Conservation (phyloP, 2,797 vertebrate species). For the Prunella strophiata region DNA sequence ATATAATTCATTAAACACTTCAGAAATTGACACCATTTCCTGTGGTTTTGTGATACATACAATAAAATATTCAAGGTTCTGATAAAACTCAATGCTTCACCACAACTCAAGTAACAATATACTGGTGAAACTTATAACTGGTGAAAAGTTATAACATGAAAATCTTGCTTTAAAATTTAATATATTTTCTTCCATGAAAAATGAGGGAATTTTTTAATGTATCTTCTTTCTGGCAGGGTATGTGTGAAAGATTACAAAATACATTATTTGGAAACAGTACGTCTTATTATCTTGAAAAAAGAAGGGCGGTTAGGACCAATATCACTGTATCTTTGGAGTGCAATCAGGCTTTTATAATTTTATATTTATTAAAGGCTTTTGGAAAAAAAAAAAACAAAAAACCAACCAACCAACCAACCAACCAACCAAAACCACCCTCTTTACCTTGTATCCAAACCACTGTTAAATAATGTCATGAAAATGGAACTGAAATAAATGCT, state of each 20-base stretch:
- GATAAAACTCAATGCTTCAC: not conserved
- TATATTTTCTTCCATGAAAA: not conserved
- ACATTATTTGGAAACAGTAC: not conserved
- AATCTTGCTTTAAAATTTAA: not conserved
- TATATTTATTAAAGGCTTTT: not conserved
- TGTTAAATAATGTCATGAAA: not conserved
- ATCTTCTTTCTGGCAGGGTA: not conserved
- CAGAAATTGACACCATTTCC: not conserved
- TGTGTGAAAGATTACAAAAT: not conserved
- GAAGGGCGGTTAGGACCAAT: not conserved
- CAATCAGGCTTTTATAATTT: not conserved
- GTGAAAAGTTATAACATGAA: not conserved
- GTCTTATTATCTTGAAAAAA: not conserved
- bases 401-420: not conserved
- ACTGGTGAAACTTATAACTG: not conserved
- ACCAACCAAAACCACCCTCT: not conserved
- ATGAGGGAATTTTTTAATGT: fast-evolving
- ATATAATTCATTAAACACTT: not conserved
- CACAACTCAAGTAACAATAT: not conserved
- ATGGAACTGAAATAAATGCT: not conserved
- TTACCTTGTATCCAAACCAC: not conserved
- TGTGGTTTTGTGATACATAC: not conserved
- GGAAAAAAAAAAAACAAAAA: not conserved
- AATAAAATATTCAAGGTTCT: not conserved
- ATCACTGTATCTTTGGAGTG: not conserved